A percentile compares a stretch with the other conserved stretches of the same genome.
Conservation (phyloP, 2,888 invertebrate genomes). For the Melipona bicolor region DNA sequence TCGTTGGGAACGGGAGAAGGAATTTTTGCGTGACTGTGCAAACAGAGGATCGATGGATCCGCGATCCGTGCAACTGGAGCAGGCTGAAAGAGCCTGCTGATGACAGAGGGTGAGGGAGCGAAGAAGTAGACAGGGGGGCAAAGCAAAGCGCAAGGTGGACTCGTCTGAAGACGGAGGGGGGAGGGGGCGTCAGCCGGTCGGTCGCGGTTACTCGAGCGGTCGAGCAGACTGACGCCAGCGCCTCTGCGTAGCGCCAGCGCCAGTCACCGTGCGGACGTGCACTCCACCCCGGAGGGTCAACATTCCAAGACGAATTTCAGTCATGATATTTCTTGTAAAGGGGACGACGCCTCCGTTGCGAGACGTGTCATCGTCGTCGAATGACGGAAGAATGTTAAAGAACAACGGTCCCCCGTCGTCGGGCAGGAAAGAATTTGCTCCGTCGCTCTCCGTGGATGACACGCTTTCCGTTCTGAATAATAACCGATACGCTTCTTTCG, state of each 20-base stretch:
- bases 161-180: constrained; percentile 47
- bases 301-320: constrained; percentile 73
- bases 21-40: not conserved
- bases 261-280: constrained; percentile 45
- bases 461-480: constrained; percentile 4
- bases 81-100: constrained; percentile 16
- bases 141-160: constrained; percentile 49
- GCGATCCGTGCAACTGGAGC: constrained; percentile 25
- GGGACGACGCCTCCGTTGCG: constrained; percentile 21
- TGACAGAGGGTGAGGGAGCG: constrained; percentile 47
- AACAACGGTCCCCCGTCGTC: not conserved
- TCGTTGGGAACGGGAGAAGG: not conserved
- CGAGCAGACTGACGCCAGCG: constrained; percentile 71
- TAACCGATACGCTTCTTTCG: not conserved
- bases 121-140: constrained; percentile 43
- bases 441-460: constrained; percentile 6
- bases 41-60: constrained; percentile 4
- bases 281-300: constrained; percentile 68
- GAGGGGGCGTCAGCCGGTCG: constrained; percentile 54
- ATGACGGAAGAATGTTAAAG: constrained; percentile 47
- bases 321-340: constrained; percentile 64
- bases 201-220: constrained; percentile 51
- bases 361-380: constrained; percentile 18
- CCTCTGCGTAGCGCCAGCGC: constrained; percentile 64
- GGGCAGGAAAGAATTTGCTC: constrained; percentile 4